These are phyloP conservation scores for Gymnodraco acuticeps DNA, from an alignment of 2,797 vertebrate genomes.

Conservation along the genomic window DNA sequence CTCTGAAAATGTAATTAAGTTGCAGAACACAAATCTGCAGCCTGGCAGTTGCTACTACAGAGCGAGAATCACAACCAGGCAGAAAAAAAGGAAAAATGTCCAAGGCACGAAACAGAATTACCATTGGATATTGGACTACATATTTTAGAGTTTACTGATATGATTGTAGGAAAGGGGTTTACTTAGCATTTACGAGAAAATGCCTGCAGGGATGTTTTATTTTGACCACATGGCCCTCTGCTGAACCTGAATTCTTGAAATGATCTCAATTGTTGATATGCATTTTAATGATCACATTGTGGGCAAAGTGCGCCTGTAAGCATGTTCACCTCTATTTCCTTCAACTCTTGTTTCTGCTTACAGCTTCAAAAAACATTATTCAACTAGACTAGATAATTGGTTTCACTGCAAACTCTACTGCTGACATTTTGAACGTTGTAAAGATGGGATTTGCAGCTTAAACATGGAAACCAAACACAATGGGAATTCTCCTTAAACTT, in stretches of 20 bases:
- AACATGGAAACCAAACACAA: neutral
- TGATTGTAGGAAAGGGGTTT: neutral
- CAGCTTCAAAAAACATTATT: slow-evolving; percentile 13
- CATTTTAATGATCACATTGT: slow-evolving; percentile 27
- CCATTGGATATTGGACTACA: neutral
- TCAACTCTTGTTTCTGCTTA: slow-evolving; percentile 10
- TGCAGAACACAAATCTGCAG: slow-evolving; percentile 18
- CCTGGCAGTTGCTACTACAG: neutral
- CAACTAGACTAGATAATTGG: neutral
- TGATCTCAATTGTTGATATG: slow-evolving; percentile 34
- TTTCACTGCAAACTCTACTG: slow-evolving; percentile 11
- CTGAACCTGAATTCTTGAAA: slow-evolving; percentile 35
- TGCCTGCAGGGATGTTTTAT: slow-evolving; percentile 8
- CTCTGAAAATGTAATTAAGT: neutral
- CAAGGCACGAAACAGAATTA: neutral
- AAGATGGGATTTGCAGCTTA: slow-evolving; percentile 19
- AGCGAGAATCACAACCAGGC: neutral
- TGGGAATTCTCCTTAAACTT: neutral
- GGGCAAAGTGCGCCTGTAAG: slow-evolving; percentile 6
- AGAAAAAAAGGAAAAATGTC: neutral
- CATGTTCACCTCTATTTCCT: slow-evolving; percentile 12
- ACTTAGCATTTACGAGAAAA: slow-evolving; percentile 1
- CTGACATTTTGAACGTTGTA: slow-evolving; percentile 24
- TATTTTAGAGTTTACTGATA: neutral
- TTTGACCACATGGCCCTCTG: slow-evolving; percentile 48